Evolutionary conservation across 64 coral and sea anemone species (phyloP).

Genomic region (Astreopora myriophthalma): DNA sequence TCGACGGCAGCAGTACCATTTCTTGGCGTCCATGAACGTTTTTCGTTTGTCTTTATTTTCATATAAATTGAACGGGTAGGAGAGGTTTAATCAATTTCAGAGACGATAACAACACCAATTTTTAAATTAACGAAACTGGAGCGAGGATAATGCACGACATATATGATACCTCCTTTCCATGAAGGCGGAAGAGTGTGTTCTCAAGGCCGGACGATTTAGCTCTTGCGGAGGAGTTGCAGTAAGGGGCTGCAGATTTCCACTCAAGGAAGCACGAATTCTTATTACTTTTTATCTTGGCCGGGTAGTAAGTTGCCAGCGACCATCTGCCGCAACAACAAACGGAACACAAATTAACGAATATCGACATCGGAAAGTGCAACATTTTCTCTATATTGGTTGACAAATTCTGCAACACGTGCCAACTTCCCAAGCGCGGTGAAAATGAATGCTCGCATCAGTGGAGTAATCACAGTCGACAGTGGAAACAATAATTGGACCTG

Average conservation of each 20-base stretch:
- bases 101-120: too few relatives aligned
- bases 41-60: too few relatives aligned
- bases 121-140: too few relatives aligned
- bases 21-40: too few relatives aligned
- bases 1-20: too few relatives aligned
- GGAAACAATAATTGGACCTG: not conserved
- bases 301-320: not conserved
- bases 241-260: not conserved
- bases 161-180: slow-evolving; percentile 28
- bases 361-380: not conserved
- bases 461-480: not conserved
- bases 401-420: not conserved
- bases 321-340: not conserved
- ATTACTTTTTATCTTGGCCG: not conserved
- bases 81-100: too few relatives aligned
- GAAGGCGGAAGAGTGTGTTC: not conserved
- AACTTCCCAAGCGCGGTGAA: not conserved
- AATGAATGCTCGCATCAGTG: not conserved
- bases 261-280: not conserved
- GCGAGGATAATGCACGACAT: too few relatives aligned
- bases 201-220: not conserved
- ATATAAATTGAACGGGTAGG: too few relatives aligned
- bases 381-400: not conserved
- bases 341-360: not conserved
- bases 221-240: not conserved